Percentiles rank a stretch among this genome's conserved stretches.
These are phyloP conservation scores for Siniperca scherzeri DNA, from an alignment of 2,797 vertebrate genomes.

Conservation along the genomic window DNA sequence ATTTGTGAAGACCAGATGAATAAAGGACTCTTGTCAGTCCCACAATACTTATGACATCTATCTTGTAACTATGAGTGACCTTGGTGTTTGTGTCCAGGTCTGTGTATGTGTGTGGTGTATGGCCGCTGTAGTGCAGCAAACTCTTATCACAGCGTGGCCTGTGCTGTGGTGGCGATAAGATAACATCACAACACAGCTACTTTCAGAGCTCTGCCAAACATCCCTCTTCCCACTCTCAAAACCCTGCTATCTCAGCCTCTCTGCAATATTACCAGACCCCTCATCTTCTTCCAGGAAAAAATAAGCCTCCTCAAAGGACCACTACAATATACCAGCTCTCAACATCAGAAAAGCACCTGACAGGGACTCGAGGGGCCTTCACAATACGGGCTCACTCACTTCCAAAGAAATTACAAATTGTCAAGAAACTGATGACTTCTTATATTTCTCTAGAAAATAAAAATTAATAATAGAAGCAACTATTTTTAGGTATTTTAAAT, in stretches of 20 bases:
- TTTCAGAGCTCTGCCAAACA: slow-evolving; percentile 68
- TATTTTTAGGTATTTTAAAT: background rate
- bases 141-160: slow-evolving; percentile 65
- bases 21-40: slow-evolving; percentile 24
- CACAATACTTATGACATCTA: slow-evolving; percentile 21
- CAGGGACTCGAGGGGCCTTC: slow-evolving; percentile 14
- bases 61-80: slow-evolving; percentile 48
- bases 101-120: slow-evolving; percentile 37
- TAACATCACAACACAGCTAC: slow-evolving; percentile 71
- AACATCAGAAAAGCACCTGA: slow-evolving; percentile 32
- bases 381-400: slow-evolving; percentile 6
- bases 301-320: slow-evolving; percentile 16
- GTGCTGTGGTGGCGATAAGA: slow-evolving; percentile 68
- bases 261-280: slow-evolving; percentile 40
- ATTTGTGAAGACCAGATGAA: slow-evolving; percentile 38
- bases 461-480: background rate
- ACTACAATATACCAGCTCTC: slow-evolving; percentile 35
- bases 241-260: slow-evolving; percentile 47
- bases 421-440: slow-evolving; percentile 1
- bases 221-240: slow-evolving; percentile 57
- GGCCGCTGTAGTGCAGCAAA: slow-evolving; percentile 29
- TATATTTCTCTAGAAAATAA: slow-evolving; percentile 15
- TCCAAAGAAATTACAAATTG: background rate
- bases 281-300: slow-evolving; percentile 45
- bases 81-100: slow-evolving; percentile 36